A percentile compares a stretch with the other conserved stretches of the same genome.
Evolutionary conservation across 2,888 invertebrate genomes (phyloP).

Genomic region (Hirudinaria manillensis): DNA sequence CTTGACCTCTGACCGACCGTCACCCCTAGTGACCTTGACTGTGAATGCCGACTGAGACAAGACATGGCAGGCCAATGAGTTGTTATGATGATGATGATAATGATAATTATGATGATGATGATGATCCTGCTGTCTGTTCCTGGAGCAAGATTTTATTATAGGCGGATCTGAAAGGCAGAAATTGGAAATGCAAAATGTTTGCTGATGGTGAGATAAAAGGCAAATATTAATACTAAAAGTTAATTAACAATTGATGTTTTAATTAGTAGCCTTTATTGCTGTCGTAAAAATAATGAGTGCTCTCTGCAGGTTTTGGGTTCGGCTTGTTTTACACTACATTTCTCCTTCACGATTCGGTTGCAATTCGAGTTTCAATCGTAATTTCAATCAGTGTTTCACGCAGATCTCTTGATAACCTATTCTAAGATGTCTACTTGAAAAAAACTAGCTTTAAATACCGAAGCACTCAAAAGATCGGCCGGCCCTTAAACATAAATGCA

Average conservation of each 20-base stretch:
- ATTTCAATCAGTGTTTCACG: no score
- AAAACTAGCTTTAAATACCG: no score
- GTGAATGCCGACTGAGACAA: neutral
- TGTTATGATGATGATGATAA: neutral
- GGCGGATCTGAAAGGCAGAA: neutral
- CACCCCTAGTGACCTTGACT: neutral
- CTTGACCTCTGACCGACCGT: neutral
- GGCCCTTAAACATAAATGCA: no score
- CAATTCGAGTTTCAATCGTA: no score
- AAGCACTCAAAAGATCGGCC: no score
- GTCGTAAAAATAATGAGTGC: no score
- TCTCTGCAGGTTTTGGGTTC: neutral
- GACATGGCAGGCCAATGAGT: neutral
- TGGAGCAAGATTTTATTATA: slow-evolving; percentile 5
- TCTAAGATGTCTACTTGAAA: no score
- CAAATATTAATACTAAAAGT: neutral
- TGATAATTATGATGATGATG: neutral
- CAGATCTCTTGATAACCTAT: no score
- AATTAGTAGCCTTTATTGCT: no score
- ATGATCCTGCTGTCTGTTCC: neutral
- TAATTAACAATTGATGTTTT: neutral
- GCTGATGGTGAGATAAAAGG: neutral
- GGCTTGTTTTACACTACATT: no score
- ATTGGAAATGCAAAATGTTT: neutral
- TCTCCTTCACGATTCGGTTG: no score